Percentiles rank a stretch among this genome's conserved stretches.
Evolutionary conservation across 2,888 invertebrate genomes (phyloP).

Genomic region (Cephalotes varians): DNA sequence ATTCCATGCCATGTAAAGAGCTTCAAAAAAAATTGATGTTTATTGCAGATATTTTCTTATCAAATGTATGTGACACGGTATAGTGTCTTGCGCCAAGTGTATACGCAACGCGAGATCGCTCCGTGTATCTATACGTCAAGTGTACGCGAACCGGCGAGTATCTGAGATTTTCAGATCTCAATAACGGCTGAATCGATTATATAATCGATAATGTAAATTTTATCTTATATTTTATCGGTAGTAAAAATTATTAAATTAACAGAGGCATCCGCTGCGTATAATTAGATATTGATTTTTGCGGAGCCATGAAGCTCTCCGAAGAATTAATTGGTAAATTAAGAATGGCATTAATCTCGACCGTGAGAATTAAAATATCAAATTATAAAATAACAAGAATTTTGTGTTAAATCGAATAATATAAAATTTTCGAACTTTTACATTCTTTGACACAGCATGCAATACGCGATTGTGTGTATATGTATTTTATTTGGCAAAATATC

Average conservation of each 20-base stretch:
- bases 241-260: slow-evolving; percentile 1
- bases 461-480: background rate
- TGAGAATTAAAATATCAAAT: background rate
- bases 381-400: background rate
- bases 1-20: no score
- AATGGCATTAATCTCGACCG: background rate
- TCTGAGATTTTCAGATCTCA: no score
- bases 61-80: no score
- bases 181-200: no score
- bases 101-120: no score
- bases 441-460: background rate
- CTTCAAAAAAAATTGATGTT: no score
- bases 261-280: background rate
- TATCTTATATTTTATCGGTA: background rate
- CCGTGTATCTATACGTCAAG: no score
- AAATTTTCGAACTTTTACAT: background rate
- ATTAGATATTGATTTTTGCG: background rate
- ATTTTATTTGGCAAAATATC: background rate
- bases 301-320: background rate
- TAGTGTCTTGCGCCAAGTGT: no score
- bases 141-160: no score
- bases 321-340: background rate
- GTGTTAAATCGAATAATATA: background rate
- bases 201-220: background rate
- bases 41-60: no score